A percentile compares a stretch with the other conserved stretches of the same genome.
Evolutionary conservation across 2,888 invertebrate species (phyloP).

Genomic region (Chloroclystis v-ata): DNA sequence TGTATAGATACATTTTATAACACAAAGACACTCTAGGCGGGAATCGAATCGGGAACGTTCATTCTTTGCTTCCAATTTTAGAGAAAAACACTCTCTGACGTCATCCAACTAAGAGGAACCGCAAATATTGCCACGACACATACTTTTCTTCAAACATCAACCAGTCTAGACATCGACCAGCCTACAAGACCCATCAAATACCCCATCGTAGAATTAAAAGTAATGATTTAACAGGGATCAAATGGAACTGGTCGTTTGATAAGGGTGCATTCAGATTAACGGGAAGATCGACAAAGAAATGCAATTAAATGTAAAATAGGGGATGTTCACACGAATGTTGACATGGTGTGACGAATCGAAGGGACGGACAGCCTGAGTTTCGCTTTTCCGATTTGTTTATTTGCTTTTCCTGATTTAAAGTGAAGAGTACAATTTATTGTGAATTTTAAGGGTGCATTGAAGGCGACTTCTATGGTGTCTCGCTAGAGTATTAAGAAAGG

Average conservation of each 20-base stretch:
- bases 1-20: no score
- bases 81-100: constrained; percentile 29
- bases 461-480: no score
- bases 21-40: no score
- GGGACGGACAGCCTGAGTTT: constrained; percentile 50
- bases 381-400: constrained; percentile 44
- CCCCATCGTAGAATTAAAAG: not conserved
- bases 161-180: constrained; percentile 57
- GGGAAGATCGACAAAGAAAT: constrained; percentile 75
- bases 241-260: constrained; percentile 21
- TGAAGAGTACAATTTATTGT: constrained; percentile 10
- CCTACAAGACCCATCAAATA: constrained; percentile 28
- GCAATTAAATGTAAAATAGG: constrained; percentile 78
- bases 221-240: not conserved
- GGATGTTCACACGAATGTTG: constrained; percentile 72
- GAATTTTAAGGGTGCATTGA: not conserved
- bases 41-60: no score
- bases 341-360: constrained; percentile 69
- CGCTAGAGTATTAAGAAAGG: no score
- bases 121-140: constrained; percentile 64
- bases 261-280: constrained; percentile 75
- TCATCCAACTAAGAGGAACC: constrained; percentile 59
- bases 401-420: constrained; percentile 32
- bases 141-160: constrained; percentile 64
- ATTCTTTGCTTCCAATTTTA: constrained; percentile 3